A percentile compares a stretch with the other conserved stretches of the same genome.
These are phyloP conservation scores for Thalpophila matura DNA, from an alignment of 2,888 invertebrate genomes.

Conservation along the genomic window DNA sequence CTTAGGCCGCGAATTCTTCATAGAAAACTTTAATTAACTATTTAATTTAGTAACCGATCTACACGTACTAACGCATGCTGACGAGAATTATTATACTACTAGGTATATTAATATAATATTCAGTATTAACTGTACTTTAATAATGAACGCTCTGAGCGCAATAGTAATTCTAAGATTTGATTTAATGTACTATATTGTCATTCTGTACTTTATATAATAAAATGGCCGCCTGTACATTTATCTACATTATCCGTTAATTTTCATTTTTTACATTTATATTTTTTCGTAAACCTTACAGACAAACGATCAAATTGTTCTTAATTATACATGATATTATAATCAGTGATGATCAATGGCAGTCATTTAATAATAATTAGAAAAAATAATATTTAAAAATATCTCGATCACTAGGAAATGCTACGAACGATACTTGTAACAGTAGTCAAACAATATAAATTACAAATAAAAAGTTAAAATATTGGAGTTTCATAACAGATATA, in stretches of 20 bases:
- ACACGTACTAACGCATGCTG: slow-evolving; percentile 44
- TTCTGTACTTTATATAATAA: slow-evolving; percentile 58
- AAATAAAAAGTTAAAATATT: slow-evolving; percentile 22
- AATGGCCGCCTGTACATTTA: slow-evolving; percentile 56
- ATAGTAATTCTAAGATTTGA: slow-evolving; percentile 40
- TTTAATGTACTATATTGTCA: slow-evolving; percentile 65
- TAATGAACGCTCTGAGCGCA: slow-evolving; percentile 56
- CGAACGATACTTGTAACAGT: background rate
- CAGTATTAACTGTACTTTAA: slow-evolving; percentile 48
- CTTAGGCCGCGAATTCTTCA: slow-evolving; percentile 49
- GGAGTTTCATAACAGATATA: background rate
- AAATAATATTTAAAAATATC: background rate
- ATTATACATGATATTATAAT: slow-evolving; percentile 20
- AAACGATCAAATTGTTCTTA: slow-evolving; percentile 19
- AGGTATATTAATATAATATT: slow-evolving; percentile 34
- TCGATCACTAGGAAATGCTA: slow-evolving; percentile 7
- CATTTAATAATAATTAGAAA: background rate
- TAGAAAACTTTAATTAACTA: slow-evolving; percentile 30
- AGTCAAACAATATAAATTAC: slow-evolving; percentile 1
- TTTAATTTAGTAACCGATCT: slow-evolving; percentile 45
- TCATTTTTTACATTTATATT: slow-evolving; percentile 33
- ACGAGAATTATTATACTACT: slow-evolving; percentile 25
- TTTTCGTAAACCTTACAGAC: slow-evolving; percentile 5
- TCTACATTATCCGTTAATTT: slow-evolving; percentile 35
- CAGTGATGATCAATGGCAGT: slow-evolving; percentile 3